These are phyloP conservation scores for Psix sp. DNA, from an alignment of 1,140 invertebrate genomes.

Conservation along the genomic window DNA sequence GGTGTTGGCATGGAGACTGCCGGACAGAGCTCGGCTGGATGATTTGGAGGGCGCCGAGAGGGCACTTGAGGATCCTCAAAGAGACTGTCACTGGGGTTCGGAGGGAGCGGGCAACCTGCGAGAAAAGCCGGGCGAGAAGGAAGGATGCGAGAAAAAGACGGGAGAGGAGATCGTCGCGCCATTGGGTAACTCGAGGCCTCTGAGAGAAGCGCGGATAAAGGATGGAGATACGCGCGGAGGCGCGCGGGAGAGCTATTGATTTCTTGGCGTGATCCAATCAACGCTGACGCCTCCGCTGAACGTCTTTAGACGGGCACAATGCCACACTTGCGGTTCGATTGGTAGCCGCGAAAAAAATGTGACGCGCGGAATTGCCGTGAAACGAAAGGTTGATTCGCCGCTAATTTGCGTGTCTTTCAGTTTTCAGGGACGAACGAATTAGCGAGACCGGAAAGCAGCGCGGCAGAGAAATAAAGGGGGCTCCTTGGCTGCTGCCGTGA, in stretches of 20 bases:
- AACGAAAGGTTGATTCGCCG: no score
- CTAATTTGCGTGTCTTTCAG: no score
- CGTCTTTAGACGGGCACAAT: constrained; percentile 50
- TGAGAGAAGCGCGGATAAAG: constrained; percentile 31
- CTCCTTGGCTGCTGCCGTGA: constrained; percentile 9
- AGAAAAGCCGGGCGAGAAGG: constrained; percentile 39
- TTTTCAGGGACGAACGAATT: not conserved
- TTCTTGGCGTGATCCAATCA: constrained; percentile 75
- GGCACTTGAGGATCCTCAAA: constrained; percentile 76
- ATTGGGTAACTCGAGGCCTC: constrained; percentile 37
- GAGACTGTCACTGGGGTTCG: constrained; percentile 74
- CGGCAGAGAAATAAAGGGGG: not conserved
- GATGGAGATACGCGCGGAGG: constrained; percentile 20
- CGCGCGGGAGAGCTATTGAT: constrained; percentile 69
- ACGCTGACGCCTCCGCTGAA: constrained; percentile 65
- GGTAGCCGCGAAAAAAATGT: no score
- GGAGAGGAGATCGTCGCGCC: constrained; percentile 13
- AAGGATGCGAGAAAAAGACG: constrained; percentile 20
- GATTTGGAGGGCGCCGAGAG: constrained; percentile 74
- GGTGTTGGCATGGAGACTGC: constrained; percentile 78
- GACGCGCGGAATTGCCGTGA: no score
- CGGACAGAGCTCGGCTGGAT: constrained; percentile 75
- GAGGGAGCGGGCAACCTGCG: constrained; percentile 64
- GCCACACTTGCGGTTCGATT: constrained; percentile 28
- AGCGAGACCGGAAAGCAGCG: not conserved